Evolutionary conservation across 2,888 invertebrate species (phyloP).

Genomic region (Drosophila melanosoma): DNA sequence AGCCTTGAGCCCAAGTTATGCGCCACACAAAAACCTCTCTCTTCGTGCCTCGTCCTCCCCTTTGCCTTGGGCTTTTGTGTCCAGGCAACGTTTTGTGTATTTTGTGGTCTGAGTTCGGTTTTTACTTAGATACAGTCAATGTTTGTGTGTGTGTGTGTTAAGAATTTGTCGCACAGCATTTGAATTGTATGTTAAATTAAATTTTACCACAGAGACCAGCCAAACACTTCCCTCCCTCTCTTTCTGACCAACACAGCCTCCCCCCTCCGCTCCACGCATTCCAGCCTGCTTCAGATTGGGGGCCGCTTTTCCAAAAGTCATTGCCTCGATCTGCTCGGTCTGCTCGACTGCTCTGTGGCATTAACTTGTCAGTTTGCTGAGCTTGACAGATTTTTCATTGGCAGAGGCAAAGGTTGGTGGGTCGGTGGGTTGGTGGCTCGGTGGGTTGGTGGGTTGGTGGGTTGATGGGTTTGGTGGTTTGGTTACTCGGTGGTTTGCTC

Average conservation of each 20-base stretch:
- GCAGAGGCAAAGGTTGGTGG: slow-evolving; percentile 22
- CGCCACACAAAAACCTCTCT: slow-evolving; percentile 23
- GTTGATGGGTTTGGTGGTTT: slow-evolving; percentile 15
- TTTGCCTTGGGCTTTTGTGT: slow-evolving; percentile 47
- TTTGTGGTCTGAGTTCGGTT: slow-evolving; percentile 68
- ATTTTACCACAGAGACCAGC: slow-evolving; percentile 78
- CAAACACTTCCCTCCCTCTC: slow-evolving; percentile 15
- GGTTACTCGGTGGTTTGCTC: slow-evolving; percentile 26
- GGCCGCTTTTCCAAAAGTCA: slow-evolving; percentile 49
- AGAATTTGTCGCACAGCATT: slow-evolving; percentile 66
- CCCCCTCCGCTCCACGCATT: neutral
- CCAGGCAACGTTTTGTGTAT: slow-evolving; percentile 74
- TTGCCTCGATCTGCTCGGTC: slow-evolving; percentile 23
- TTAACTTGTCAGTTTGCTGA: slow-evolving; percentile 76
- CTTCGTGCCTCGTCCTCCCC: slow-evolving; percentile 9
- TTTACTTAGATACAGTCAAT: slow-evolving; percentile 30
- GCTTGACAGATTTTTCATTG: slow-evolving; percentile 76
- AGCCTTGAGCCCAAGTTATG: slow-evolving; percentile 65
- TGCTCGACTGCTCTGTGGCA: slow-evolving; percentile 55
- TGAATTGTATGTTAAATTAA: slow-evolving; percentile 80
- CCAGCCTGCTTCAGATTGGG: slow-evolving; percentile 6
- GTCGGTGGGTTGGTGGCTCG: slow-evolving; percentile 21
- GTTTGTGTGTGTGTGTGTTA: slow-evolving; percentile 21
- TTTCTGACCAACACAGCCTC: neutral
- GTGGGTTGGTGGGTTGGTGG: slow-evolving; percentile 3